Percentiles rank a stretch among this genome's conserved stretches.
These are phyloP conservation scores for Agrypnus murinus DNA, from an alignment of 2,888 invertebrate species.

Conservation along the genomic window DNA sequence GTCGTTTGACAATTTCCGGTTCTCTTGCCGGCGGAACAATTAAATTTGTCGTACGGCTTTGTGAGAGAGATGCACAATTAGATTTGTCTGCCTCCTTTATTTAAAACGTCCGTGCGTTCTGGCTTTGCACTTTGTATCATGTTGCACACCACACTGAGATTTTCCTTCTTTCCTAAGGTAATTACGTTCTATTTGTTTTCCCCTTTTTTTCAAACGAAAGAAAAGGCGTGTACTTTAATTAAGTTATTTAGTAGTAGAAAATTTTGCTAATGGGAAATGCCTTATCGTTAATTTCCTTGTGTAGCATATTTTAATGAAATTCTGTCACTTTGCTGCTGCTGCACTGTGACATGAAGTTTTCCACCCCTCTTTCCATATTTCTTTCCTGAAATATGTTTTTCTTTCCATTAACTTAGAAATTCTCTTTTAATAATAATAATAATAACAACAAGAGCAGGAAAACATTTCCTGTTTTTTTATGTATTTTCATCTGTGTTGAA, in stretches of 20 bases:
- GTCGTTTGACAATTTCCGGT: slow-evolving; percentile 50
- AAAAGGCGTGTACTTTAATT: not conserved
- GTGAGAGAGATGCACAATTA: slow-evolving; percentile 43
- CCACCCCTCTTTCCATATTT: no score
- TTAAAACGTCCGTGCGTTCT: slow-evolving; percentile 1
- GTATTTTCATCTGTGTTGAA: slow-evolving; percentile 31
- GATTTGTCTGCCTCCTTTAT: slow-evolving; percentile 42
- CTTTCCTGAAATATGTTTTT: slow-evolving; percentile 32
- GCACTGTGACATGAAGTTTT: slow-evolving; percentile 7
- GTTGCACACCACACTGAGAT: slow-evolving; percentile 13
- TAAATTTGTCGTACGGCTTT: slow-evolving; percentile 51
- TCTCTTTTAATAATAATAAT: slow-evolving; percentile 21
- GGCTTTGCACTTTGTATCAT: slow-evolving; percentile 16
- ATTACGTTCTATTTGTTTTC: slow-evolving; percentile 23
- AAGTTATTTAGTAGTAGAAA: not conserved
- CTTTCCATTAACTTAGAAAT: slow-evolving; percentile 33
- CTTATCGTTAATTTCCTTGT: slow-evolving; percentile 23
- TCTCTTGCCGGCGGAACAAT: slow-evolving; percentile 51
- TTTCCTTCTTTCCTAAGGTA: slow-evolving; percentile 24
- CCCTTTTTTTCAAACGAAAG: not conserved
- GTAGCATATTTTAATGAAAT: slow-evolving; percentile 37
- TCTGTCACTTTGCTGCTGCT: slow-evolving; percentile 31
- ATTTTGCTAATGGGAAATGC: not conserved
- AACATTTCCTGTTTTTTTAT: slow-evolving; percentile 32
- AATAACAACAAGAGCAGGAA: no score